Evolutionary conservation across 1,140 invertebrate species (phyloP), one percentile per base, ranked within the genome.

Genomic region (Pogonomyrmex barbatus): DNA sequence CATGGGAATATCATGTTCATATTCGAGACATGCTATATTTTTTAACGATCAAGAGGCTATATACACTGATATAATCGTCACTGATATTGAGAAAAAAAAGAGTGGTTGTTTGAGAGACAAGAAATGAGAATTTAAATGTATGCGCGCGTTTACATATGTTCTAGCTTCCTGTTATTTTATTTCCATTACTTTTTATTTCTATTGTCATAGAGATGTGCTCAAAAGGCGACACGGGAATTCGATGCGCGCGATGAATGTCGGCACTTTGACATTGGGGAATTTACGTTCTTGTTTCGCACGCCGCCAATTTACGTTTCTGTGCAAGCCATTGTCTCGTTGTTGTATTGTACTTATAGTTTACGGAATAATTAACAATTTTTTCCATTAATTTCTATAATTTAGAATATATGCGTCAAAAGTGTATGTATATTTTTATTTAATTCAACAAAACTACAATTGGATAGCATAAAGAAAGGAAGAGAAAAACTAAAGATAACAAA

Each of bases 141-240:
- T 24, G 24, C 24, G 24, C 24, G 17, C 45, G 17, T 24, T 17
- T 54, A 47, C 6, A 17, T 62, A 58, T 2, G 24, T 24, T 24
- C 24, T 24, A 24, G 24, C 33, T 33, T 52, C n/a, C n/a, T 65
- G 9, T 47, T 2, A 54, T 14, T 24, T n/a, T 65, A 47, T 65
- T 79, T 54, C 17, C 47, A n/a, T 36, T 47, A 67, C 62, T 79
- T 79, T 79, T 79, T 79, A 42, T 50, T 79, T 65, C n/a, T 63
- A 47, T 42, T 79, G 47, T 47, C 47, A 42, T 30, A 62, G 45
- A 65, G 45, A n/a, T 3, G 17, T 17, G 60, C 45, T 78, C 76
- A 78, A 78, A 78, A 33, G 60, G 45, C 14, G 17, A 65, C 60
- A 52, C 33, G 33, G 76, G 60, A 78, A 78, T 78, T 78, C 33